phyloP scores from a whole-genome alignment of 2,888 invertebrate species.

The Beris chalybata region DNA sequence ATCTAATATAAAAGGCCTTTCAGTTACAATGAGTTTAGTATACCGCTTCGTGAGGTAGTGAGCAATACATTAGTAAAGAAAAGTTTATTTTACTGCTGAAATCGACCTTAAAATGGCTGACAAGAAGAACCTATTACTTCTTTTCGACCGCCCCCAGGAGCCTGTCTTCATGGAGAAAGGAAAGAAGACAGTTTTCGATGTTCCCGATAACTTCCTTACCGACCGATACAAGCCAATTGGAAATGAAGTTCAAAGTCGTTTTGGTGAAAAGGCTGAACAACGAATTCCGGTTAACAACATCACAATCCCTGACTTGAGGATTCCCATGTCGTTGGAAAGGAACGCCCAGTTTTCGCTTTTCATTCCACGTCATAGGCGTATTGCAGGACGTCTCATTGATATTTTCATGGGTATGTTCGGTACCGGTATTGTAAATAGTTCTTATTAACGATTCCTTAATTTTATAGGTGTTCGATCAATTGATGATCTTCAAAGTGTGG shows the following conservation, averaged over 20 bases:
- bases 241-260: conserved; percentile 61
- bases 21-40: no score
- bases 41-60: no score
- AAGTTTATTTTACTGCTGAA: no score
- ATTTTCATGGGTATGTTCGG: conserved; percentile 65
- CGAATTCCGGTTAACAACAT: conserved; percentile 64
- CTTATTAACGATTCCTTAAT: conserved; percentile 1
- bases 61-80: no score
- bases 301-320: conserved; percentile 64
- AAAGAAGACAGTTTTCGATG: conserved; percentile 62
- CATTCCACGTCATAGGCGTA: conserved; percentile 66
- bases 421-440: background rate
- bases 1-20: no score
- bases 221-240: conserved; percentile 60
- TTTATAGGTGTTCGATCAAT: conserved; percentile 67
- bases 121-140: conserved; percentile 63
- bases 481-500: conserved; percentile 69
- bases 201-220: conserved; percentile 65
- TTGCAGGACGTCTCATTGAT: conserved; percentile 69
- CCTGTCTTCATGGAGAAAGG: conserved; percentile 79
- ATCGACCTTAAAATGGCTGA: conserved; percentile 42
- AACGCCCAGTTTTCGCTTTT: conserved; percentile 73
- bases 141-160: conserved; percentile 76
- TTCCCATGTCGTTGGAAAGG: conserved; percentile 65
- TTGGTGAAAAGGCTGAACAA: conserved; percentile 59